phyloP scores from a whole-genome alignment of 2,888 invertebrate species.

The Hoplodrina ambigua region DNA sequence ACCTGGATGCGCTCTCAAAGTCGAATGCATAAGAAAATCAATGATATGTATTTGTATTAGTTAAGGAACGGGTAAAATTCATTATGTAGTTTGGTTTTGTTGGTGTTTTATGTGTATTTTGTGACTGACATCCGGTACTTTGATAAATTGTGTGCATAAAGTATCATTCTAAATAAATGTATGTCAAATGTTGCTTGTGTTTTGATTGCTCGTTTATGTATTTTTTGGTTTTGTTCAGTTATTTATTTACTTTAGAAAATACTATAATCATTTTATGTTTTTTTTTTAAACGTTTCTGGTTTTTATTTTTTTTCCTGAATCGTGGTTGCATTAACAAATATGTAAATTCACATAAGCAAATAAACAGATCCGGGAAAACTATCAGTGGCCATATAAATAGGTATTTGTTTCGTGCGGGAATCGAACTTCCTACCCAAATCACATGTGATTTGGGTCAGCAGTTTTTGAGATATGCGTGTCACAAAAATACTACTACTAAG shows the following conservation, averaged over 20 bases:
- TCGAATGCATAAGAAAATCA: constrained; percentile 74
- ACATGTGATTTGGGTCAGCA: neutral
- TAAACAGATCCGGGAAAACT: too few species aligned
- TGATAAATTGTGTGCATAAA: constrained; percentile 57
- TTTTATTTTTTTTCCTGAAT: too few species aligned
- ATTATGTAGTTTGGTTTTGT: constrained; percentile 46
- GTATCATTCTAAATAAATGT: constrained; percentile 52
- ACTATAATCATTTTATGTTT: too few species aligned
- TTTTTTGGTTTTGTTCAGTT: neutral
- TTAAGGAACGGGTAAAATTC: constrained; percentile 68
- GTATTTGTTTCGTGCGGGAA: too few species aligned
- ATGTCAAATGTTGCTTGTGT: constrained; percentile 33
- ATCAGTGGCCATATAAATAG: too few species aligned
- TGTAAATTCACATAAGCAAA: too few species aligned
- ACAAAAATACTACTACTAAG: constrained; percentile 1
- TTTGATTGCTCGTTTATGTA: constrained; percentile 13
- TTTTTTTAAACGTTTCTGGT: too few species aligned
- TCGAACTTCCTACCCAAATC: too few species aligned
- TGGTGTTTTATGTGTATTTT: constrained; percentile 67
- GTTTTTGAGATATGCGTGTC: neutral
- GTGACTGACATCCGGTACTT: constrained; percentile 64
- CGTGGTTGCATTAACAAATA: too few species aligned
- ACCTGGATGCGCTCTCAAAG: constrained; percentile 83
- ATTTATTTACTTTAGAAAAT: too few species aligned
- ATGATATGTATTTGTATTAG: constrained; percentile 73